Base-by-base conservation (phyloP, 2,888 invertebrate species). In the Physocephala rufipes region DNA sequence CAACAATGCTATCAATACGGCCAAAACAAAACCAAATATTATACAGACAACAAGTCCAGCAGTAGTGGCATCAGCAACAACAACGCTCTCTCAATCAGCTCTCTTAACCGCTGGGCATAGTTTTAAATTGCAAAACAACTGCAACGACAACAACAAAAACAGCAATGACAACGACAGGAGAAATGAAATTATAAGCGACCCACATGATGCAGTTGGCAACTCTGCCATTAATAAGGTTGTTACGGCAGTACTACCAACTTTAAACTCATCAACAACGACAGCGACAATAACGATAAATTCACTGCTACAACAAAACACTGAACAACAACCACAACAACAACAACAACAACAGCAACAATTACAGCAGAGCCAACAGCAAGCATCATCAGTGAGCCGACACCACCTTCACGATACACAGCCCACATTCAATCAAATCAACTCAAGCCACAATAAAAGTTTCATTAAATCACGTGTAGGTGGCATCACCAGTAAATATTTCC, bases 401-500 rank as follows among this genome's bases (percentile, higher is more conserved):
- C 80, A 79, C 77, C 76, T 80, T 78, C 78, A 78, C 76, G 79
- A 82, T 72, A 81, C 81, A 81, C 78, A 81, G 78, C 80, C 83
- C 80, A 73, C 83, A 80, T 83, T 81, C 80, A 82, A 83, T 65
- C 73, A 77, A 73, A 73, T 72, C 74, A 73, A 73, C 74, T 13
- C 71, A 55, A 71, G 51, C 74, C 74, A 71, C 78, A 77, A 74
- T 78, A 77, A 66, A 77, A 78, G 75, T 76, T 76, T 73, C 70
- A 74, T 65, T 55, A 78, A 78, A 70, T 73, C 79, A 61, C 79
- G 81, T 78, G 83, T 83, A 81, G 83, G 83, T 74, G 82, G 75
- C 73, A 67, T 15, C 58, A 49, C 30, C 36, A 21, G 45, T 43
- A 63, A 63, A 36, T 36, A 36, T 36, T 36, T 36, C 9, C 5